A percentile compares a stretch with the other conserved stretches of the same genome.
phyloP scores from a whole-genome alignment of 2,888 invertebrate species.

The Andrena bicolor region DNA sequence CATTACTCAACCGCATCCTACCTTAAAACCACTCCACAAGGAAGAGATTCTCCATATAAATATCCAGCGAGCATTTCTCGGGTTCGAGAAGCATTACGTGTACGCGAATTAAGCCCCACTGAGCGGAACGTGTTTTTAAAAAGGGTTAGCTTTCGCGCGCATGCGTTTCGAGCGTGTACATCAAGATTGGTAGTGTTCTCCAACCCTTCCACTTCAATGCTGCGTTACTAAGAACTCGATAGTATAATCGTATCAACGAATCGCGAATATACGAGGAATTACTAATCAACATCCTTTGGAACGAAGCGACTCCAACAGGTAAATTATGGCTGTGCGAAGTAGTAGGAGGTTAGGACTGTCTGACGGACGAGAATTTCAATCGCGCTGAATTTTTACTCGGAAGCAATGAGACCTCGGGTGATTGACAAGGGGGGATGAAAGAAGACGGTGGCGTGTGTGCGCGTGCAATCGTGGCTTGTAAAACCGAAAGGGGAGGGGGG shows the following conservation, averaged over 20 bases:
- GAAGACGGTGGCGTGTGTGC: background rate
- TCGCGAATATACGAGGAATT: background rate
- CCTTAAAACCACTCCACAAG: background rate
- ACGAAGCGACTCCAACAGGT: background rate
- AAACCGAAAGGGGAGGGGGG: slow-evolving; percentile 39
- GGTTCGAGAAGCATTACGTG: background rate
- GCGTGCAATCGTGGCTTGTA: background rate
- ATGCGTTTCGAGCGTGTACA: slow-evolving; percentile 21
- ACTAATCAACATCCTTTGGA: background rate
- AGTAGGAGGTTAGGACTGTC: slow-evolving; percentile 41
- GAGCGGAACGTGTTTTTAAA: slow-evolving; percentile 13
- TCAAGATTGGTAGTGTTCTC: background rate
- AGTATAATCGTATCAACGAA: background rate
- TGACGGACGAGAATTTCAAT: too few relatives aligned
- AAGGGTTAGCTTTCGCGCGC: slow-evolving; percentile 34
- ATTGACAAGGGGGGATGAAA: slow-evolving; percentile 8
- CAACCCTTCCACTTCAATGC: background rate
- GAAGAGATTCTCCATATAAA: background rate
- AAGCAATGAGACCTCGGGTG: background rate
- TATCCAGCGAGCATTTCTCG: background rate
- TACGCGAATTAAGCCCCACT: background rate
- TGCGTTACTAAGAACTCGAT: background rate
- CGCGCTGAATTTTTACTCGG: background rate
- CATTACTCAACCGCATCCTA: background rate
- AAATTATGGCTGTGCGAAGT: background rate